phyloP scores from a whole-genome alignment of 37 sponge, comb jelly and placozoan species.

The Chondrilla cf. caribensis region DNA sequence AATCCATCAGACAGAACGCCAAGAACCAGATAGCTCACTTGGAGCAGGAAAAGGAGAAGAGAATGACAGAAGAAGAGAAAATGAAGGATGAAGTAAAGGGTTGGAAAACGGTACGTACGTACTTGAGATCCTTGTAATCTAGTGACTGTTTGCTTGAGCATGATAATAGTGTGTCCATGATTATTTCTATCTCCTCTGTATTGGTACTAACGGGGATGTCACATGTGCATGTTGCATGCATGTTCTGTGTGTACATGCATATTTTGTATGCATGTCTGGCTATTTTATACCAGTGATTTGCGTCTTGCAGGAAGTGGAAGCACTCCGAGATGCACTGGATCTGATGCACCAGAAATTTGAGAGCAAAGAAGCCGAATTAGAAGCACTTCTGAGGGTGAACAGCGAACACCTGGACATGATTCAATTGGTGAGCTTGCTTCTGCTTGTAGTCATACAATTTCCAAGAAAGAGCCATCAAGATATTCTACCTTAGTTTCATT shows the following conservation, averaged over 20 bases:
- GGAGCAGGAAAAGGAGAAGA: neutral
- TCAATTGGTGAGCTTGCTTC: neutral
- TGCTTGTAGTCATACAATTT: too few species aligned
- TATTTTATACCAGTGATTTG: too few species aligned
- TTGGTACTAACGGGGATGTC: too few species aligned
- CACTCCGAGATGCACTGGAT: neutral
- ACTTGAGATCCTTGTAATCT: neutral
- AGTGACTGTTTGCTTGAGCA: neutral
- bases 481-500: too few species aligned
- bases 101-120: neutral
- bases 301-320: conserved; percentile 10
- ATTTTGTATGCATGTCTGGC: neutral
- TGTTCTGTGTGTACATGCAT: conserved; percentile 27
- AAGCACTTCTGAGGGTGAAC: neutral
- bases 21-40: neutral
- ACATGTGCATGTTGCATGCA: too few species aligned
- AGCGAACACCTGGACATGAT: conserved; percentile 1
- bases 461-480: too few species aligned
- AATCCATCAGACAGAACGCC: neutral
- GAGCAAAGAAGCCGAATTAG: neutral
- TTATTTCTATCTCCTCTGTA: too few species aligned
- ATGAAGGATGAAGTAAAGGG: neutral
- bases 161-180: too few species aligned
- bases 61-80: neutral
- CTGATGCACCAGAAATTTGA: neutral